A percentile compares a stretch with the other conserved stretches of the same genome.
Evolutionary conservation across 2,888 invertebrate genomes (phyloP).

Genomic region (Nipponacmea schrenckii): DNA sequence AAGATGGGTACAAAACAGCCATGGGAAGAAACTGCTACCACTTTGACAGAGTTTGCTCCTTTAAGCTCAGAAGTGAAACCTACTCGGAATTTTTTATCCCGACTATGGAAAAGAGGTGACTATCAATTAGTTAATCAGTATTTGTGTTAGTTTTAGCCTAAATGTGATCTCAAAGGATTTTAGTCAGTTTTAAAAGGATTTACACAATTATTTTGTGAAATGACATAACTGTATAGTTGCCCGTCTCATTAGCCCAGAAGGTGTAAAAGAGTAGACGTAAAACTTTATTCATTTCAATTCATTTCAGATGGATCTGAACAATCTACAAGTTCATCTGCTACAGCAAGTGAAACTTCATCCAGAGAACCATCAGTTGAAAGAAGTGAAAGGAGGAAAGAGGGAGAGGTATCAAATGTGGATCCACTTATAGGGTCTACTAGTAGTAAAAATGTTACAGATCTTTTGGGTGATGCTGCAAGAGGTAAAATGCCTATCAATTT

Average conservation of each 20-base stretch:
- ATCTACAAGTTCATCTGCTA: slow-evolving; percentile 24
- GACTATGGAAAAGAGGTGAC: slow-evolving; percentile 74
- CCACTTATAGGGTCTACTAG: too few species aligned
- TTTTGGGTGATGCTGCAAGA: too few species aligned
- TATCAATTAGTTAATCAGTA: slow-evolving; percentile 67
- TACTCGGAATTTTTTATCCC: slow-evolving; percentile 77
- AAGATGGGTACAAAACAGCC: slow-evolving; percentile 27
- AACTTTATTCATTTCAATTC: too few species aligned
- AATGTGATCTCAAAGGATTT: too few species aligned
- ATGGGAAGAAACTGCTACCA: slow-evolving; percentile 51
- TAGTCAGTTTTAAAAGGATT: not conserved
- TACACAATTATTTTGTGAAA: not conserved
- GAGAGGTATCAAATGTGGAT: too few species aligned
- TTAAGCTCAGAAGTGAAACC: slow-evolving; percentile 81
- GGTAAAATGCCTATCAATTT: too few species aligned
- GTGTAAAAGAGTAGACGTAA: not conserved
- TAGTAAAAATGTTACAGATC: too few species aligned
- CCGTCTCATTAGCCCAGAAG: not conserved
- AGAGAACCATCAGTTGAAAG: slow-evolving; percentile 38
- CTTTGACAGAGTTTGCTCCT: slow-evolving; percentile 83
- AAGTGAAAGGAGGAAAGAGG: slow-evolving; percentile 22
- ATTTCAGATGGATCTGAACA: slow-evolving; percentile 40
- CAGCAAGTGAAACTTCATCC: slow-evolving; percentile 33
- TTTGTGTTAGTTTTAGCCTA: not conserved
- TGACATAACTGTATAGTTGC: not conserved